These are phyloP conservation scores for Crotalus viridis DNA, from an alignment of 2,113 vertebrate genomes.

Conservation along the genomic window DNA sequence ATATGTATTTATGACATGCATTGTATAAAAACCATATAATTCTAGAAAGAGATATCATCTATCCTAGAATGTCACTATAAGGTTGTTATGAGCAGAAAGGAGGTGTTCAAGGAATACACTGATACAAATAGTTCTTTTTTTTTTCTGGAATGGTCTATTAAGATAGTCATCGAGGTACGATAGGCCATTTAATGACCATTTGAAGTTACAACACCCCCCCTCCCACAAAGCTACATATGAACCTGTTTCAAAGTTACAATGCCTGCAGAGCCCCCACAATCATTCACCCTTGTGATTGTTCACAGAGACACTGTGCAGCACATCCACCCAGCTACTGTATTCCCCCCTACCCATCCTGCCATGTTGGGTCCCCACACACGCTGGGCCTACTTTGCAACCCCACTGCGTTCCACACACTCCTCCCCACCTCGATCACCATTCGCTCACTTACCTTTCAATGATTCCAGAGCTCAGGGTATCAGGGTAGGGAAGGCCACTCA, in stretches of 20 bases:
- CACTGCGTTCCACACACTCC: not conserved
- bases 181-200: not conserved
- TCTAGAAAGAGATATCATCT: not conserved
- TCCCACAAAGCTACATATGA: not conserved
- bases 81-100: not conserved
- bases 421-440: not conserved
- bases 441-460: not conserved
- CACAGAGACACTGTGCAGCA: not conserved
- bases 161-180: not conserved
- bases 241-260: not conserved
- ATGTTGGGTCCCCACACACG: not conserved
- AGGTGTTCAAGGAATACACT: not conserved
- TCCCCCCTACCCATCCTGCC: too few species aligned
- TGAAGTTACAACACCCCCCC: not conserved
- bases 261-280: not conserved
- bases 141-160: not conserved
- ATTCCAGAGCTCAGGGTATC: not conserved
- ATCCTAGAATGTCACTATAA: not conserved
- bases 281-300: not conserved
- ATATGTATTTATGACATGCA: not conserved
- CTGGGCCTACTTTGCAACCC: not conserved
- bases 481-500: not conserved
- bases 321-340: not conserved
- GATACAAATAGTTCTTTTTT: not conserved
- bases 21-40: not conserved